Evolutionary conservation across 2,797 vertebrate genomes (phyloP), one percentile per base, ranked within the genome.

Genomic region (Acanthurus tractus): DNA sequence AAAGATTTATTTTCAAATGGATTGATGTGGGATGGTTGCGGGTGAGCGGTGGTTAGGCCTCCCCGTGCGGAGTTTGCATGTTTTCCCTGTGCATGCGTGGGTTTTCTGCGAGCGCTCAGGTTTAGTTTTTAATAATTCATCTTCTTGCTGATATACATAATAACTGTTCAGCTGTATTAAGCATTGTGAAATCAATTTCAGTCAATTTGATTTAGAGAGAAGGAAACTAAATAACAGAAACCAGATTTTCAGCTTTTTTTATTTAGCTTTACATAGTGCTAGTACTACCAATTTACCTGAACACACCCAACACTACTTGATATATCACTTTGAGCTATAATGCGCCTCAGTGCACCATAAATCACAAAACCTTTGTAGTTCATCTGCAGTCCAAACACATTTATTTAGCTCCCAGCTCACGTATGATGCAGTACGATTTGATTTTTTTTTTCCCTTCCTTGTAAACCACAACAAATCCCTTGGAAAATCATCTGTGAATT

Each of bases 351-450:
- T 88, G 78, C 72, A 70, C 90, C 71, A 94, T 94, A 94, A 94
- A 95, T 94, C 92, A 95, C 86, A 84, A 88, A 83, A 89, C 90
- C 91, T 90, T 86, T 88, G 90, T 88, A 89, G 88, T 86, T 90
- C 82, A 86, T 91, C 84, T 87, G 83, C 85, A 88, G 75, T 83
- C 90, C 79, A 86, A 86, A 89, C 81, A 83, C 86, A 87, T 89
- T 85, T 86, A 81, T 92, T 90, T 85, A 75, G 34, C 80, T 81
- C 76, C 78, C 78, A 76, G 82, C 86, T 85, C 81, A 67, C 58
- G 14, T 56, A 77, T 85, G 85, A 91, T 88, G 70, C 85, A 83
- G 75, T 85, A 74, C 14, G 22, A 86, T 90, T 88, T 76, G 63
- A 84, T 78, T 70, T 70, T 81, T 8, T 63, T 48, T 38, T n/a